Evolutionary conservation across 2,888 invertebrate genomes (phyloP).

Genomic region (Schrankia costaestrigalis): DNA sequence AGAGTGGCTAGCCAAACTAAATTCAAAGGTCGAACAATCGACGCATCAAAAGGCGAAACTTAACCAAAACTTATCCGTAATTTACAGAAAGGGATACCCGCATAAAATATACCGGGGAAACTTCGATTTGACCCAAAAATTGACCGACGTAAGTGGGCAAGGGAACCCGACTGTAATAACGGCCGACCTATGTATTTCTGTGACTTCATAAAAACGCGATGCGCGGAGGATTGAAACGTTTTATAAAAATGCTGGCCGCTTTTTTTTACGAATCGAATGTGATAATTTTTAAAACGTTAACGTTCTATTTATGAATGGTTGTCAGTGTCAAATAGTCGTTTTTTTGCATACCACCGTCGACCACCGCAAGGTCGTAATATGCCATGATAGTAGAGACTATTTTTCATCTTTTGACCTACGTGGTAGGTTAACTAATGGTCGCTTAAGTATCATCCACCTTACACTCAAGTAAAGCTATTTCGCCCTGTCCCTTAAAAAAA

Average conservation of each 20-base stretch:
- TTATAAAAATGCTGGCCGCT: constrained; percentile 2
- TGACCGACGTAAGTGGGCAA: constrained; percentile 53
- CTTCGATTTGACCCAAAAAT: constrained; percentile 57
- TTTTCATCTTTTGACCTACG: no score
- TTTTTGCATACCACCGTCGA: no score
- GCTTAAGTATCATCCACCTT: no score
- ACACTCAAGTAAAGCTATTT: no score
- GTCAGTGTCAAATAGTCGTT: no score
- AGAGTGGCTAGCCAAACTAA: constrained; percentile 17
- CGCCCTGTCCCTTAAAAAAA: no score
- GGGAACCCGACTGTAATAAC: constrained; percentile 51
- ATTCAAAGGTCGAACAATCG: constrained; percentile 29
- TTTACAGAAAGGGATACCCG: constrained; percentile 33
- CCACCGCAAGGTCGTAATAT: no score
- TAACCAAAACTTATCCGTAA: constrained; percentile 31
- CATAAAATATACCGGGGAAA: constrained; percentile 31
- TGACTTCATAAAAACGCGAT: constrained; percentile 57
- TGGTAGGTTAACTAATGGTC: no score
- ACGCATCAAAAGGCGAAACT: constrained; percentile 31
- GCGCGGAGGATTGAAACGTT: constrained; percentile 18
- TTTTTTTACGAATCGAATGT: constrained; percentile 1
- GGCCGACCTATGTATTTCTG: constrained; percentile 45
- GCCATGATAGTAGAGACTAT: no score
- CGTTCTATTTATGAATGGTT: no score
- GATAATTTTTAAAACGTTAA: constrained; percentile 2